Evolutionary conservation across 2,888 invertebrate species (phyloP).

Genomic region (Seira musarum): DNA sequence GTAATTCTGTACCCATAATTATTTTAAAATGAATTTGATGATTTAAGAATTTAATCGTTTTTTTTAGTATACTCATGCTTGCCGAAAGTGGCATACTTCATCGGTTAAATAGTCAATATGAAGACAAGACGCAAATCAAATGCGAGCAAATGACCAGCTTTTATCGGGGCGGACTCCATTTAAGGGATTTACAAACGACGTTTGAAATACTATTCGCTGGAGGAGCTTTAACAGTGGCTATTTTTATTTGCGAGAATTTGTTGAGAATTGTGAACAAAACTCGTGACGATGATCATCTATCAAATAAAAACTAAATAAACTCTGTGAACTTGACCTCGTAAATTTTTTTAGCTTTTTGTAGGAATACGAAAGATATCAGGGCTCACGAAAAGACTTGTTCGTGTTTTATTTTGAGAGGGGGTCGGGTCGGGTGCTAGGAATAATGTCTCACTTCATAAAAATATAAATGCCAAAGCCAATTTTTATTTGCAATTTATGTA

Average conservation of each 20-base stretch:
- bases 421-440: too few relatives aligned
- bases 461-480: too few relatives aligned
- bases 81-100: slow-evolving; percentile 44
- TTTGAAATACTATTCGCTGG: slow-evolving; percentile 42
- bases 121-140: slow-evolving; percentile 5
- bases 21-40: background rate
- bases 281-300: too few relatives aligned
- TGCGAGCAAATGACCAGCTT: slow-evolving; percentile 18
- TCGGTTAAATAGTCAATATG: slow-evolving; percentile 42
- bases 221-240: background rate
- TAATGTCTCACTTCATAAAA: too few relatives aligned
- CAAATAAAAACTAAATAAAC: too few relatives aligned
- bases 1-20: background rate
- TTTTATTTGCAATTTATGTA: too few relatives aligned
- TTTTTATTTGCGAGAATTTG: slow-evolving; percentile 21
- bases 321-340: too few relatives aligned
- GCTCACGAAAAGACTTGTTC: too few relatives aligned
- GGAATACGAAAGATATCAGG: too few relatives aligned
- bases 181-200: slow-evolving; percentile 43
- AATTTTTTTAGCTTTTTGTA: too few relatives aligned
- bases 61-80: slow-evolving; percentile 44
- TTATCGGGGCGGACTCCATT: slow-evolving; percentile 40
- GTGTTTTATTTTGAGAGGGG: too few relatives aligned
- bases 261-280: too few relatives aligned
- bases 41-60: background rate